Conservation (phyloP, 2,888 invertebrate species). For the Maniola hyperantus region DNA sequence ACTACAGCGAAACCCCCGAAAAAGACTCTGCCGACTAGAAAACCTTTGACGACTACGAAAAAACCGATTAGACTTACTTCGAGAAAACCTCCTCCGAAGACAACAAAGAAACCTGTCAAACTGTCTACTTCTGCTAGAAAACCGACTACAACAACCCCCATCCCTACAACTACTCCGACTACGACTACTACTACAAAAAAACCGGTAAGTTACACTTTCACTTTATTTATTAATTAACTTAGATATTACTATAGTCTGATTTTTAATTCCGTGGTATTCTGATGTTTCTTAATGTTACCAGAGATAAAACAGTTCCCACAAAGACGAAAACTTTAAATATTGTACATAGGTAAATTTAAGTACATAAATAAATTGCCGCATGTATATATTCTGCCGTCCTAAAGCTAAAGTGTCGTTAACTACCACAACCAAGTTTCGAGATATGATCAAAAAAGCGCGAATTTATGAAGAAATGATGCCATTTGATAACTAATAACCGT, state of each 20-base stretch:
- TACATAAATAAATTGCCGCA: too few species aligned
- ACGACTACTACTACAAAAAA: constrained; percentile 63
- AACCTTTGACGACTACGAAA: constrained; percentile 72
- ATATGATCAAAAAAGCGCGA: too few species aligned
- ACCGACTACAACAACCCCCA: constrained; percentile 44
- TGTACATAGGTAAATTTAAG: too few species aligned
- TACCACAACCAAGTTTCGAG: too few species aligned
- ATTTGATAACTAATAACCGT: too few species aligned
- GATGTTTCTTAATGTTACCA: too few species aligned
- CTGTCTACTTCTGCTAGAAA: constrained; percentile 42
- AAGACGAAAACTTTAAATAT: too few species aligned
- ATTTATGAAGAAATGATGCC: too few species aligned
- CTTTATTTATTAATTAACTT: not conserved
- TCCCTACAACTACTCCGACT: constrained; percentile 46
- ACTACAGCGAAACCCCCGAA: constrained; percentile 72
- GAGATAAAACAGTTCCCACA: too few species aligned
- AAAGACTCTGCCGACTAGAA: constrained; percentile 52
- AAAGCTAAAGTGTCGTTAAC: too few species aligned
- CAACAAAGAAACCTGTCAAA: constrained; percentile 71
- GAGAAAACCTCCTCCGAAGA: constrained; percentile 56
- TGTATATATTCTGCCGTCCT: too few species aligned
- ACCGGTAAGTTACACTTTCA: constrained; percentile 55
- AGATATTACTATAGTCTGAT: not conserved
- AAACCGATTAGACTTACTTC: constrained; percentile 67
- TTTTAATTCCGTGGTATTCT: too few species aligned